These are phyloP conservation scores for Suricata suricatta DNA, from an alignment of 2,113 vertebrate species.

Conservation along the genomic window DNA sequence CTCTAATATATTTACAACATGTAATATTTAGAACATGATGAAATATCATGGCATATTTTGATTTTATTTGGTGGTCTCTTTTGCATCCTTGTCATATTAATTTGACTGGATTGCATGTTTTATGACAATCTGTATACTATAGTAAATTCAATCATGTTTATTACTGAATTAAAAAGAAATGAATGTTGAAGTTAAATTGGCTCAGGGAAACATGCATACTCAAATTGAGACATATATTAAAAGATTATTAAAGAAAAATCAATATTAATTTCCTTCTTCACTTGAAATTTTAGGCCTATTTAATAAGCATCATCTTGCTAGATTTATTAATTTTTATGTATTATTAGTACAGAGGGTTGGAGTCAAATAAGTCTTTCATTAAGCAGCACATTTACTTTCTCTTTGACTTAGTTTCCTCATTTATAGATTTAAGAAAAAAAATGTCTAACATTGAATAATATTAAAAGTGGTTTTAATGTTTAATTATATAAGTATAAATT, in stretches of 20 bases:
- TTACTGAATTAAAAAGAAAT: slow-evolving; percentile 77
- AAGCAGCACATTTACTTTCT: background rate
- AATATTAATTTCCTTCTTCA: slow-evolving; percentile 34
- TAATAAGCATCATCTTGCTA: slow-evolving; percentile 20
- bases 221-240: slow-evolving; percentile 64
- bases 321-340: background rate
- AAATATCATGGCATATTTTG: slow-evolving; percentile 87
- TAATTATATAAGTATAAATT: background rate
- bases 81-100: slow-evolving; percentile 84
- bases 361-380: background rate
- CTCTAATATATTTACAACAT: slow-evolving; percentile 79
- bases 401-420: background rate
- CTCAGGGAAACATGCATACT: slow-evolving; percentile 64
- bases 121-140: slow-evolving; percentile 82
- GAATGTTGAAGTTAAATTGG: slow-evolving; percentile 74
- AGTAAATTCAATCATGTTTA: slow-evolving; percentile 84
- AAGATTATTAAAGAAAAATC: slow-evolving; percentile 47
- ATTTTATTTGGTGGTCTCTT: slow-evolving; percentile 83
- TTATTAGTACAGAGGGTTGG: background rate
- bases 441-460: background rate
- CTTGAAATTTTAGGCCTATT: slow-evolving; percentile 30
- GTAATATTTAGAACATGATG: slow-evolving; percentile 80
- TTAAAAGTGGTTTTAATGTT: background rate
- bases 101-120: slow-evolving; percentile 83
- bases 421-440: background rate